Evolutionary conservation across 2,113 vertebrate species (phyloP).

Genomic region (Prionailurus bengalensis): DNA sequence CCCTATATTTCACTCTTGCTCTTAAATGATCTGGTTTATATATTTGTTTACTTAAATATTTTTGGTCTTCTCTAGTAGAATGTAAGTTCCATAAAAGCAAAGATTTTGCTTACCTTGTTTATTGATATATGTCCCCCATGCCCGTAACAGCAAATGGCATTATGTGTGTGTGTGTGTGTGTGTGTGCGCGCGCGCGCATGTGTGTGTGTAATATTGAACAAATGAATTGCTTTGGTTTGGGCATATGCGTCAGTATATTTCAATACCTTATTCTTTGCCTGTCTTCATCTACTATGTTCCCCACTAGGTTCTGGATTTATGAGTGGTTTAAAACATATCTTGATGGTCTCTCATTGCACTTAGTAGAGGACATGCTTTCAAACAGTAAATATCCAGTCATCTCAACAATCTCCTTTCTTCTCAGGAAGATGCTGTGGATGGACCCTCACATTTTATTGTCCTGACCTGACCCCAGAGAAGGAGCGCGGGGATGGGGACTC

Average conservation of each 20-base stretch:
- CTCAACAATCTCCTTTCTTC: background rate
- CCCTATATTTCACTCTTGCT: conserved; percentile 11
- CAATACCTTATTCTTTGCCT: background rate
- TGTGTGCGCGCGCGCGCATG: background rate
- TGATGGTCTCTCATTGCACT: background rate
- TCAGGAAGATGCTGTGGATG: background rate
- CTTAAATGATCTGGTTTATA: conserved; percentile 25
- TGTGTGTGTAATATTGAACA: background rate
- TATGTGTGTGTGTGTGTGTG: background rate
- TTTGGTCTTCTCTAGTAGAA: background rate
- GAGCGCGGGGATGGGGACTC: background rate
- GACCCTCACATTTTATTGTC: background rate
- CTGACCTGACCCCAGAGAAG: background rate
- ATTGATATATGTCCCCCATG: background rate
- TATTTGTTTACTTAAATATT: conserved; percentile 37
- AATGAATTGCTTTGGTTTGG: conserved; percentile 7
- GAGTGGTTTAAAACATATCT: background rate
- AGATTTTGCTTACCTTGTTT: background rate
- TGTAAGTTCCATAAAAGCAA: conserved; percentile 45
- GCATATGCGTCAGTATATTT: background rate
- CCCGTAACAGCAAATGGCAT: background rate
- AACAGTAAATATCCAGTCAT: background rate
- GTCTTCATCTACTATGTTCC: background rate
- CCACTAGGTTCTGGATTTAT: background rate
- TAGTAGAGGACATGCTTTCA: background rate